phyloP scores from a whole-genome alignment of 1,140 invertebrate species.

The Aphidius gifuensis region DNA sequence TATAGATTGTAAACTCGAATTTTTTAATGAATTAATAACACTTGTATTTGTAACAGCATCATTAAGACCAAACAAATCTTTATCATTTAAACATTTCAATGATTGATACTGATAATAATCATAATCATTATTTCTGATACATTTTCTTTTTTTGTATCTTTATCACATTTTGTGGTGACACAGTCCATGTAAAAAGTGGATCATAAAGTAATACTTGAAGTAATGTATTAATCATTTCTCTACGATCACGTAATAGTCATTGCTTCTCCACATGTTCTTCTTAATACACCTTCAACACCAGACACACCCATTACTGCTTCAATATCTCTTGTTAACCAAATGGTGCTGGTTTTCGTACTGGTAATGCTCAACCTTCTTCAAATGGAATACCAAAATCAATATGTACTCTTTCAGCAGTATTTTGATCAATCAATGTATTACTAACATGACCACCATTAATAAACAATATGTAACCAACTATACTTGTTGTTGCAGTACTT shows the following conservation, averaged over 20 bases:
- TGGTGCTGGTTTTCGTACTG: conserved; percentile 86
- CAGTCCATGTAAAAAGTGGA: conserved; percentile 85
- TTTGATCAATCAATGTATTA: conserved; percentile 88
- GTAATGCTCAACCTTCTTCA: conserved; percentile 86
- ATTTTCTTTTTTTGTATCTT: too few species aligned
- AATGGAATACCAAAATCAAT: conserved; percentile 96
- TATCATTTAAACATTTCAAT: conserved; percentile 57
- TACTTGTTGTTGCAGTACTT: conserved; percentile 80
- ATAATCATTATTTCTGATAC: conserved; percentile 33
- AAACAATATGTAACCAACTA: conserved; percentile 91
- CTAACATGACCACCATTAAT: conserved; percentile 87
- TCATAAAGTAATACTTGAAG: conserved; percentile 91
- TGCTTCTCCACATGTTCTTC: conserved; percentile 84
- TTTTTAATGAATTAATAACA: conserved; percentile 59
- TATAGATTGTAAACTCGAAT: conserved; percentile 72
- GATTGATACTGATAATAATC: conserved; percentile 56
- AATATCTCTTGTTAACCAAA: conserved; percentile 87
- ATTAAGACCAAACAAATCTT: conserved; percentile 51
- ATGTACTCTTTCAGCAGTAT: conserved; percentile 87
- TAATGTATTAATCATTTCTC: conserved; percentile 81
- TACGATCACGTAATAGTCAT: conserved; percentile 74
- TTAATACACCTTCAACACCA: conserved; percentile 85
- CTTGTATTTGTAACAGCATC: conserved; percentile 58
- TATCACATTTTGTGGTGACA: conserved; percentile 63
- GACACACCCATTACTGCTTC: conserved; percentile 86